Base-by-base conservation (phyloP, 2,113 vertebrate genomes). In the Microtus ochrogaster region DNA sequence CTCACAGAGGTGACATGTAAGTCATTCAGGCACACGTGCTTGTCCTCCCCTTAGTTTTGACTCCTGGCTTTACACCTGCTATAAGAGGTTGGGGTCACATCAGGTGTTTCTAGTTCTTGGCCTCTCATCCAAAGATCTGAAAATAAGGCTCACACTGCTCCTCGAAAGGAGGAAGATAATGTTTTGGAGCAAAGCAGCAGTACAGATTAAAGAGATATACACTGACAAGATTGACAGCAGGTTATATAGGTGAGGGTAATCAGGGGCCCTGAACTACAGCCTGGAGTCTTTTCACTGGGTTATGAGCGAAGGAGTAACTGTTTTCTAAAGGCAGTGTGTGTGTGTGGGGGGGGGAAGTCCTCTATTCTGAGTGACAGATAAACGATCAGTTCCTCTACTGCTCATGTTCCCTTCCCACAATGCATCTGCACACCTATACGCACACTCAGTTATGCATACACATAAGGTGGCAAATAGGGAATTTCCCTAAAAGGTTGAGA, bases 1-100 rank as follows among this genome's bases (percentile, higher is more conserved):
- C 9, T 52, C 1, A 44, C 33, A 28, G 5, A 0, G 2, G 16
- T 9, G 0, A 4, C 6, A 28, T 4, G 33, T 47, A 14, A 12
- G 5, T 6, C 66, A 12, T 4, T n/a, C 65, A 36, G 44, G 84
- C 28, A 36, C 16, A 52, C 9, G 7, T 26, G 19, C n/a, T 28
- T 52, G 5, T 39, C 16, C 22, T 7, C 30, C 8, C 10, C 65
- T 41, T 16, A 0, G 9, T 61, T n/a, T 30, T 3, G 30, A 30
- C n/a, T 61, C 52, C 11, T 63, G 26, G 7, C 84, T 85, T 30
- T 21, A 22, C 63, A 44, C 82, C 82, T 85, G 58, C 65, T 66
- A 33, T 28, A 41, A 22, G 28, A 3, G 28, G 17, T 22, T 66
- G 63, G 28, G 28, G 28, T 17, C 63, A 47, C 9, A 63, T 49